Conservation (phyloP, 2,113 vertebrate species). For the Acanthochromis polyacanthus region DNA sequence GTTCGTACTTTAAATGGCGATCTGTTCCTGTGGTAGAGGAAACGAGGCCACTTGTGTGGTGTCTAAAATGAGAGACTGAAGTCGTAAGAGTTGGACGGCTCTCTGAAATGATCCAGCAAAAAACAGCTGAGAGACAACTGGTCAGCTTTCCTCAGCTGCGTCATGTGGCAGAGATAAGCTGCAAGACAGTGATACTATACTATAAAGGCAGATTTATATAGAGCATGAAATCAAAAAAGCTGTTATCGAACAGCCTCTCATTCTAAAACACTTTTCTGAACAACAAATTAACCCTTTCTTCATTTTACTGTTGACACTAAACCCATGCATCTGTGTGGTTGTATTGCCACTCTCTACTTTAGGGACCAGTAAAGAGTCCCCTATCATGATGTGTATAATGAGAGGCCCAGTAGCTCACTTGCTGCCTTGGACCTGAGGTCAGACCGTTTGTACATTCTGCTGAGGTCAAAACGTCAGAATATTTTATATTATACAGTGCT, state of each 20-base stretch:
- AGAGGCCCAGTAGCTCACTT: neutral
- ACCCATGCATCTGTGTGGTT: neutral
- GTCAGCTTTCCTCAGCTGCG: neutral
- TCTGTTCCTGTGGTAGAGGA: neutral
- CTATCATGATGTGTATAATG: constrained; percentile 13
- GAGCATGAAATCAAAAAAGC: neutral
- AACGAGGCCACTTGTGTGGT: neutral
- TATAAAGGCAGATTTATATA: neutral
- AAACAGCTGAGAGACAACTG: constrained; percentile 67
- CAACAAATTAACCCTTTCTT: neutral
- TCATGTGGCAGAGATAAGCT: constrained; percentile 5
- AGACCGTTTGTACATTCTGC: constrained; percentile 37
- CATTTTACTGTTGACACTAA: neutral
- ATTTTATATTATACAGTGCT: constrained; percentile 6
- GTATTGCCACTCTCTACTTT: neutral
- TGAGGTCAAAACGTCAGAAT: constrained; percentile 34
- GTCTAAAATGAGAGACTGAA: constrained; percentile 2
- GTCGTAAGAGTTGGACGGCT: neutral
- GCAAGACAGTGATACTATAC: neutral
- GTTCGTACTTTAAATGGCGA: neutral
- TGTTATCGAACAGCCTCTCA: neutral
- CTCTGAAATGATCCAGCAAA: constrained; percentile 6
- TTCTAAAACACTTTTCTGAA: neutral
- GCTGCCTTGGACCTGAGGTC: constrained; percentile 26
- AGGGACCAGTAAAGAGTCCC: constrained; percentile 22